These are phyloP conservation scores for Tapirus indicus DNA, from an alignment of 2,797 vertebrate species.

Conservation along the genomic window DNA sequence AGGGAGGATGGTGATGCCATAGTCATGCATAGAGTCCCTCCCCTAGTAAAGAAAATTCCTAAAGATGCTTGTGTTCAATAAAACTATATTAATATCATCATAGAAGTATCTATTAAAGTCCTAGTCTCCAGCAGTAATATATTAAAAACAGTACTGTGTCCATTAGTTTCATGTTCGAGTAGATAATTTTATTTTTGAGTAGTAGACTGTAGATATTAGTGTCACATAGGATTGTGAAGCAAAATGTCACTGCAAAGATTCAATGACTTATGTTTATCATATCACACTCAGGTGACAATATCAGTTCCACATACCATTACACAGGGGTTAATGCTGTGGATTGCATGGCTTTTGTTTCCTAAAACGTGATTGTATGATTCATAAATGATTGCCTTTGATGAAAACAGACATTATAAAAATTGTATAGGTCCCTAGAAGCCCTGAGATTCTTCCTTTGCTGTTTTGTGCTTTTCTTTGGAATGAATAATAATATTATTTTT, in stretches of 20 bases:
- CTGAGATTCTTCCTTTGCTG: neutral
- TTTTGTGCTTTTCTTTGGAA: neutral
- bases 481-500: neutral
- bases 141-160: neutral
- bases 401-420: neutral
- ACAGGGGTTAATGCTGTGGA: rapidly evolving
- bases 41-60: neutral
- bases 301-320: neutral
- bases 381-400: neutral
- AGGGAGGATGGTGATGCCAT: neutral
- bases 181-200: neutral
- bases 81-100: neutral
- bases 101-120: neutral
- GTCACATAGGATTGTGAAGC: neutral
- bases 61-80: neutral
- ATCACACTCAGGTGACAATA: neutral
- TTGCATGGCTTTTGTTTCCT: neutral
- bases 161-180: neutral
- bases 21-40: neutral
- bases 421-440: neutral
- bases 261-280: neutral
- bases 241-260: neutral
- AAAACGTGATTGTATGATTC: neutral
- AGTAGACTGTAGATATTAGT: neutral
- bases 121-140: neutral